Evolutionary conservation across 2,888 invertebrate genomes (phyloP), one percentile per base, ranked within the genome.

Genomic region (Drosophila birchii): DNA sequence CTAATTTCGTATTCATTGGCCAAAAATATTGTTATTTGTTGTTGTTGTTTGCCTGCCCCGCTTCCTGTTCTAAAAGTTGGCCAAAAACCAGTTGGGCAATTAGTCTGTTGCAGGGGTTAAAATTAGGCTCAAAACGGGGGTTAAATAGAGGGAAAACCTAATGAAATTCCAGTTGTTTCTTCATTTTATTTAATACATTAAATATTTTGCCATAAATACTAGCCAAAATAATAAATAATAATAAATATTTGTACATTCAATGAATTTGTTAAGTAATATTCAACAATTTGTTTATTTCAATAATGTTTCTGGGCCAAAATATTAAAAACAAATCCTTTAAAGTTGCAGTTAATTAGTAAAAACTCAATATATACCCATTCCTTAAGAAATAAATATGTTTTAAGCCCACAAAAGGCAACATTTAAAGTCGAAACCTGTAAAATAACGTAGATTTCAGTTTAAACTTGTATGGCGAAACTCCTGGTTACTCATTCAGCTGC

Each of bases 11-110:
- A 58, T 58, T 74, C 57, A 72, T 41, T 11, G 36, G 20, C 23
- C 23, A 23, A 36, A 36, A 51, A 36, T 14, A 36, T 20, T 20
- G 20, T 34, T 54, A 54, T 12, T 12, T 41, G 23, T 23, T 23
- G 23, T 26, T 14, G 20, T 23, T 44, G 39, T 18, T 18, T 18
- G 43, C 20, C 18, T 36, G 20, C 11, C 43, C 36, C 43, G 64
- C 75, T 70, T 70, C 70, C 70, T 70, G 61, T n/a, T 70, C 18
- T 34, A 43, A 47, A 60, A 70, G 45, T 49, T 54, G 23, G 62
- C 49, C 39, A 41, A 63, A 59, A 59, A 66, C 64, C 64, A 53
- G 64, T 66, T 66, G 36, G 14, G 3, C 29, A 36, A 51, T 63
- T 44, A 51, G 29, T 14, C 62, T 44, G 36, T 14, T n/a, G 16